These are phyloP conservation scores for Dromas ardeola DNA, from an alignment of 2,113 vertebrate genomes.

Conservation along the genomic window DNA sequence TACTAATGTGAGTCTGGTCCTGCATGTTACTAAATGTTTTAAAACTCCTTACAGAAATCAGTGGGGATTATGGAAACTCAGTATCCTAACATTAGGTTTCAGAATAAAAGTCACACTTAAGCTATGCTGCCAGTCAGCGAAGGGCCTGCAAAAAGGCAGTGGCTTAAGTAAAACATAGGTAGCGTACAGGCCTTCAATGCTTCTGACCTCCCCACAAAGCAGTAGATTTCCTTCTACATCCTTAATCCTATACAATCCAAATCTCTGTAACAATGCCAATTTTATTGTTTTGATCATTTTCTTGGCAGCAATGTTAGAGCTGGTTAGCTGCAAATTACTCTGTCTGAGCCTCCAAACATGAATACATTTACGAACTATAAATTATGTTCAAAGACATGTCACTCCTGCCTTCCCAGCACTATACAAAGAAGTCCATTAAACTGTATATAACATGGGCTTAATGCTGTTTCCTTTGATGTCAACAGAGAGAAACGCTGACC, in stretches of 20 bases:
- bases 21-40: neutral
- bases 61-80: neutral
- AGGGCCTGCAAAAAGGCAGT: neutral
- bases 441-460: constrained; percentile 20
- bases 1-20: neutral
- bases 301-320: constrained; percentile 25
- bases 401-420: constrained; percentile 1
- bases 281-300: constrained; percentile 50
- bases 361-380: constrained; percentile 20
- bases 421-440: constrained; percentile 33
- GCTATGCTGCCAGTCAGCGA: neutral
- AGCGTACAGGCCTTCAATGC: neutral
- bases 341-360: neutral
- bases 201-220: neutral
- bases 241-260: constrained; percentile 28
- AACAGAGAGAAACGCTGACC: neutral
- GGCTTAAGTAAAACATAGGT: neutral
- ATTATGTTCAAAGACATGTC: constrained; percentile 41
- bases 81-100: neutral
- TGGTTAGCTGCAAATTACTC: constrained; percentile 42
- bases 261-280: constrained; percentile 41
- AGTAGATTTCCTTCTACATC: neutral
- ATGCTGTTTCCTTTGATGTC: constrained; percentile 17
- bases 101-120: neutral
- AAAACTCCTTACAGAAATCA: neutral